These are phyloP conservation scores for Acanthochromis polyacanthus DNA, from an alignment of 2,113 vertebrate species.

Conservation along the genomic window DNA sequence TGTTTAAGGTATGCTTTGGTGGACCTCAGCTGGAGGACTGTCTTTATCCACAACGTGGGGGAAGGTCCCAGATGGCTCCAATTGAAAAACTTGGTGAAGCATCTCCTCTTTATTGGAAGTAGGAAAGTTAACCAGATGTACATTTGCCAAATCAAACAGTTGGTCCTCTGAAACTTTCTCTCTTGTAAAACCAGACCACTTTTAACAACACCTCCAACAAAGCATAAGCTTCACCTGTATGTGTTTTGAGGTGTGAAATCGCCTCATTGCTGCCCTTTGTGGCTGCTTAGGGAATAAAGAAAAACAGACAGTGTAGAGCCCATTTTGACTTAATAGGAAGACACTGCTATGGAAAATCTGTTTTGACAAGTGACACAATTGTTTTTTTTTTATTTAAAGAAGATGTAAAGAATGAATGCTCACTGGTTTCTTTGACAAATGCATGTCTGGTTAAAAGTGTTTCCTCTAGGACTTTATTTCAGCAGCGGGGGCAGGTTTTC, in stretches of 20 bases:
- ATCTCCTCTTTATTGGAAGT: neutral
- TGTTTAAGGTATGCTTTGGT: too few species aligned
- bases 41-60: neutral
- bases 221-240: neutral
- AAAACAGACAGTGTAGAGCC: neutral
- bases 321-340: neutral
- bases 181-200: neutral
- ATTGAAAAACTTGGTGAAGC: neutral
- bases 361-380: neutral
- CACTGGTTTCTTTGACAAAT: neutral
- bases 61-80: neutral
- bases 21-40: neutral
- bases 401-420: too few species aligned
- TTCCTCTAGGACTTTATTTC: too few species aligned
- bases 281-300: neutral
- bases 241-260: neutral
- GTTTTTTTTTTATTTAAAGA: too few species aligned
- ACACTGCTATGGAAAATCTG: neutral
- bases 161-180: neutral
- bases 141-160: neutral
- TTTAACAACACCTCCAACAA: neutral
- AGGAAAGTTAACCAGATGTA: neutral
- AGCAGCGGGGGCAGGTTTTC: too few species aligned
- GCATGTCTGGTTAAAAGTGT: neutral
- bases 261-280: neutral